Conservation (phyloP, 2,113 vertebrate species). For the Sorex araneus region DNA sequence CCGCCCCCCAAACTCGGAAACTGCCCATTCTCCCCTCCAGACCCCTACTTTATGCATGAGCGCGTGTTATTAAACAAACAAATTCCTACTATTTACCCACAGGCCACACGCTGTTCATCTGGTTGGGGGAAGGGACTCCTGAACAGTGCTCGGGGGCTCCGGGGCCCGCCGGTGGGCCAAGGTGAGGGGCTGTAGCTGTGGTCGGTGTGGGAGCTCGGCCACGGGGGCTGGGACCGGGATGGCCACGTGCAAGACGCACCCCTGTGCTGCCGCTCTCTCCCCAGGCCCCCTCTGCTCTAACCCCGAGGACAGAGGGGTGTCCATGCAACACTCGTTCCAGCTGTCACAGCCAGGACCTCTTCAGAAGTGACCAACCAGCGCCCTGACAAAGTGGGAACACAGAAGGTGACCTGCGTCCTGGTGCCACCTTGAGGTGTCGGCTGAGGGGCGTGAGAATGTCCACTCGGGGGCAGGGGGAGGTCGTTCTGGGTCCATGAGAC, state of each 20-base stretch:
- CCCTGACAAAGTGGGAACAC: neutral
- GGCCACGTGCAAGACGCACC: no score
- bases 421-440: no score
- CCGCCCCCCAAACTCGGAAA: no score
- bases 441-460: neutral
- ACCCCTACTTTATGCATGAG: neutral
- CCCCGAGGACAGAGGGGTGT: no score
- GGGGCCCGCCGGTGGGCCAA: no score
- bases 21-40: neutral
- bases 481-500: neutral
- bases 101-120: neutral
- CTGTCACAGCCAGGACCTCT: neutral
- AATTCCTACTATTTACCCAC: neutral
- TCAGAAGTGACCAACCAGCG: neutral
- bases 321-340: neutral
- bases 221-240: no score
- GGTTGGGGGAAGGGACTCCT: no score
- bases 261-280: no score
- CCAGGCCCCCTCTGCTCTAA: no score
- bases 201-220: no score
- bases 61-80: neutral
- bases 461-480: neutral
- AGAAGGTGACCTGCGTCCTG: neutral
- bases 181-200: no score
- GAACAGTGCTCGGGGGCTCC: no score